Evolutionary conservation across 1,140 invertebrate species (phyloP).

Genomic region (Anoplolepis gracilipes): DNA sequence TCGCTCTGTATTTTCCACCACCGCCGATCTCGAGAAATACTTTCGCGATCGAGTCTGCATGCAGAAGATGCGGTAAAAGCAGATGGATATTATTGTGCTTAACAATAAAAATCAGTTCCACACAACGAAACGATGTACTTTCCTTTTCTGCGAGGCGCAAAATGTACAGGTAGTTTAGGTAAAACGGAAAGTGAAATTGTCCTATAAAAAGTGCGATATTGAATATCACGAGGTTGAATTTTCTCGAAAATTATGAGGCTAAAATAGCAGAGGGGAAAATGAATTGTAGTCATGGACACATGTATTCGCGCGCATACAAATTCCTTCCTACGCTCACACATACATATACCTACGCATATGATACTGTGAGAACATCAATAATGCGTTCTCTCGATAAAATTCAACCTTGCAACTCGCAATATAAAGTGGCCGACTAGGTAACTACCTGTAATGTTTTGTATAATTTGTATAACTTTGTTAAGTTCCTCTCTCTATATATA

Average conservation of each 20-base stretch:
- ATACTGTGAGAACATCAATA: conserved; percentile 48
- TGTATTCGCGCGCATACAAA: background rate
- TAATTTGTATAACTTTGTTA: conserved; percentile 51
- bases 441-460: conserved; percentile 29
- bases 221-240: conserved; percentile 26
- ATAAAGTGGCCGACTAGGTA: background rate
- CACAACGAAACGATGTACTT: conserved; percentile 36
- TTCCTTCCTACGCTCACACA: too few relatives aligned
- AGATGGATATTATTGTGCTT: conserved; percentile 54
- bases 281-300: background rate
- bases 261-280: conserved; percentile 16
- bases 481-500: too few relatives aligned
- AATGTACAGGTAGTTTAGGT: background rate
- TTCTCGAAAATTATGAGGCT: conserved; percentile 17
- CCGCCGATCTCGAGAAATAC: conserved; percentile 9
- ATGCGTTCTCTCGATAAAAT: conserved; percentile 50
- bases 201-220: background rate
- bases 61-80: conserved; percentile 62
- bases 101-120: conserved; percentile 58
- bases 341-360: background rate
- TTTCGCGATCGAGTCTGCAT: conserved; percentile 44
- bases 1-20: background rate
- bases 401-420: conserved; percentile 35
- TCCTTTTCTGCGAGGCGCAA: conserved; percentile 8
- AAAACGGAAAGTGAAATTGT: background rate